A percentile compares a stretch with the other conserved stretches of the same genome.
These are phyloP conservation scores for Drosophila lutescens DNA, from an alignment of 2,888 invertebrate species.

Conservation along the genomic window DNA sequence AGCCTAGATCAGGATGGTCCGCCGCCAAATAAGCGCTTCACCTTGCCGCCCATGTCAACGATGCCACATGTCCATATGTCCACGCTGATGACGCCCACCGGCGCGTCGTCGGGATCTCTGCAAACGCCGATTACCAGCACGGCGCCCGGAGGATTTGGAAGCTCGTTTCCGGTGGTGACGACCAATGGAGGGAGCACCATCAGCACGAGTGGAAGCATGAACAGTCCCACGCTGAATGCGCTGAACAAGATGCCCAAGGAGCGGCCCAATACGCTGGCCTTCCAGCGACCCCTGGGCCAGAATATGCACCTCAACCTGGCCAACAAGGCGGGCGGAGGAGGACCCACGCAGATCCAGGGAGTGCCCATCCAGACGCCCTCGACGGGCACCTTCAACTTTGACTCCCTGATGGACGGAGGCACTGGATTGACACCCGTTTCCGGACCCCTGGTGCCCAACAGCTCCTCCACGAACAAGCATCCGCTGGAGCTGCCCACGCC, in stretches of 20 bases:
- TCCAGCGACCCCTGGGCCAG: constrained; percentile 86
- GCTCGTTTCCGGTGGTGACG: constrained; percentile 36
- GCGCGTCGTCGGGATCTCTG: constrained; percentile 82
- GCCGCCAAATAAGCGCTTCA: constrained; percentile 80
- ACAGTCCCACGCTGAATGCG: constrained; percentile 63
- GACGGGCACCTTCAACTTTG: constrained; percentile 95
- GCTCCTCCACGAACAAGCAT: constrained; percentile 90
- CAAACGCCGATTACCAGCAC: constrained; percentile 82
- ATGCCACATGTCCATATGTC: constrained; percentile 69
- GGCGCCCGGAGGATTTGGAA: constrained; percentile 70
- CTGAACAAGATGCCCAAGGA: constrained; percentile 84
- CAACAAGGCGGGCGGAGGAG: constrained; percentile 34
- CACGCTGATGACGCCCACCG: constrained; percentile 80
- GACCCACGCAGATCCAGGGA: constrained; percentile 89
- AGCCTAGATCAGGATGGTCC: constrained; percentile 81
- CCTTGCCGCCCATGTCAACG: constrained; percentile 83
- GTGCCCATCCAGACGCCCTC: constrained; percentile 95
- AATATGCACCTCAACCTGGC: constrained; percentile 80
- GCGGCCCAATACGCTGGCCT: constrained; percentile 89
- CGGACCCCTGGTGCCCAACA: constrained; percentile 88
- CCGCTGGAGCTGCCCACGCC: constrained; percentile 90
- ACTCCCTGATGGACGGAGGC: constrained; percentile 96
- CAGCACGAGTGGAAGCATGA: constrained; percentile 48
- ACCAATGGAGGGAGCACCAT: constrained; percentile 42
- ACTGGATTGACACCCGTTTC: constrained; percentile 95